phyloP scores from a whole-genome alignment of 2,113 vertebrate genomes.

The Prunella himalayana region DNA sequence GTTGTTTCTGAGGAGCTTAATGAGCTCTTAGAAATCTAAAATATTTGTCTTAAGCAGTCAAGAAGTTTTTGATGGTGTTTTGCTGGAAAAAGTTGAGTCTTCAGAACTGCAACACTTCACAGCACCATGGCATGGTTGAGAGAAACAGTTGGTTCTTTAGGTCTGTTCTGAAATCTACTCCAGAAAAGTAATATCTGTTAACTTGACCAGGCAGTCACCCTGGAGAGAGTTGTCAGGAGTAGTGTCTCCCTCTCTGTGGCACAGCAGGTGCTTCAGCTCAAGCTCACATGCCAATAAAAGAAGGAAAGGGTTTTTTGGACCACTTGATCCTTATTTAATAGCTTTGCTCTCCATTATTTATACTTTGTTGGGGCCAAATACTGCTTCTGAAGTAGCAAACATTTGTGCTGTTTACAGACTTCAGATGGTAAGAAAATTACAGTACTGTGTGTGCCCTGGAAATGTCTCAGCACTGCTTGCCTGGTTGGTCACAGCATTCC shows the following conservation, averaged over 20 bases:
- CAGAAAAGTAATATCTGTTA: not conserved
- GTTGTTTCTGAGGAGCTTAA: not conserved
- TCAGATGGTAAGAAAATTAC: not conserved
- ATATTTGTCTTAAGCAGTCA: not conserved
- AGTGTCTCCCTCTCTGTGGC: not conserved
- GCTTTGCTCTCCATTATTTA: not conserved
- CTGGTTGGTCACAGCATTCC: not conserved
- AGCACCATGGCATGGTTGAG: not conserved
- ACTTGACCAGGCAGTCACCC: not conserved
- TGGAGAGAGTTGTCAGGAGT: accelerated
- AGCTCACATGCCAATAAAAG: not conserved
- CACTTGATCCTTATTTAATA: not conserved
- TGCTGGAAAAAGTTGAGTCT: not conserved
- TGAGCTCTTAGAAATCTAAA: not conserved
- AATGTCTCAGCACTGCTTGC: not conserved
- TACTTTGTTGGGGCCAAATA: not conserved
- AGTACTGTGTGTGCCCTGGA: not conserved
- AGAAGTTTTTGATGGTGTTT: not conserved
- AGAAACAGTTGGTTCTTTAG: not conserved
- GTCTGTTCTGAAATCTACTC: not conserved
- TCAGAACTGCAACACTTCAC: not conserved
- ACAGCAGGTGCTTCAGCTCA: not conserved
- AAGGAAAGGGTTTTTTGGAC: not conserved
- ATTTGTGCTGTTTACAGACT: not conserved
- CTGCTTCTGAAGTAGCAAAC: not conserved